These are phyloP conservation scores for Gasterosteus nipponicus DNA, from an alignment of 2,113 vertebrate species.

Conservation along the genomic window DNA sequence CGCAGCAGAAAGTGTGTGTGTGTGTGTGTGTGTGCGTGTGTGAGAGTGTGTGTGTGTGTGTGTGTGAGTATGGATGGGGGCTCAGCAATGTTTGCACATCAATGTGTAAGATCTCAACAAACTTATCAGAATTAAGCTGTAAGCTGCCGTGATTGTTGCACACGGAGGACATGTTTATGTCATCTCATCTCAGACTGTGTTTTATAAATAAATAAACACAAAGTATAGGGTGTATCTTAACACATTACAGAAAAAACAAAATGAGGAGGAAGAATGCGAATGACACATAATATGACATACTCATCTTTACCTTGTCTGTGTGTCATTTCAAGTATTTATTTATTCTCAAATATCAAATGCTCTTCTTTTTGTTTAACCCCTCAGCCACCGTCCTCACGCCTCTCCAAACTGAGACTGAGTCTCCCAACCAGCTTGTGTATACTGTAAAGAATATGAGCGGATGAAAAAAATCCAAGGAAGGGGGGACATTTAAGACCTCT, in stretches of 20 bases:
- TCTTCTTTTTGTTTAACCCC: not conserved
- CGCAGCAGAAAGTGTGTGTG: not conserved
- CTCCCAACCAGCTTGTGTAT: not conserved
- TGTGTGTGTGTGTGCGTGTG: not conserved
- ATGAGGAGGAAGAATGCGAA: not conserved
- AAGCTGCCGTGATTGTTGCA: not conserved
- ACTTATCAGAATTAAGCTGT: not conserved
- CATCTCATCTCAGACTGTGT: not conserved
- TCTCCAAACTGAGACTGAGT: not conserved
- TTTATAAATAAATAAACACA: not conserved
- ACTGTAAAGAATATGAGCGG: constrained; percentile 20
- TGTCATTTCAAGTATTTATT: not conserved
- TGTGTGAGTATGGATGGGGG: too few species aligned
- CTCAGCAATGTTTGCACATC: not conserved
- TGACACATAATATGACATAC: not conserved
- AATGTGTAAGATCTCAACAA: not conserved
- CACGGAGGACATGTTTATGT: not conserved
- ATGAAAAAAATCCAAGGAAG: constrained; percentile 2
- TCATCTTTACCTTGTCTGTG: not conserved
- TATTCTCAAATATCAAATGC: not conserved
- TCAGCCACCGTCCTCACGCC: not conserved
- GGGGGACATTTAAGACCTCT: not conserved
- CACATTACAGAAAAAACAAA: not conserved
- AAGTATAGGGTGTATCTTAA: not conserved
- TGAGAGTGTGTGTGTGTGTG: not conserved